phyloP scores from a whole-genome alignment of 2,113 vertebrate species.

The Meriones unguiculatus region DNA sequence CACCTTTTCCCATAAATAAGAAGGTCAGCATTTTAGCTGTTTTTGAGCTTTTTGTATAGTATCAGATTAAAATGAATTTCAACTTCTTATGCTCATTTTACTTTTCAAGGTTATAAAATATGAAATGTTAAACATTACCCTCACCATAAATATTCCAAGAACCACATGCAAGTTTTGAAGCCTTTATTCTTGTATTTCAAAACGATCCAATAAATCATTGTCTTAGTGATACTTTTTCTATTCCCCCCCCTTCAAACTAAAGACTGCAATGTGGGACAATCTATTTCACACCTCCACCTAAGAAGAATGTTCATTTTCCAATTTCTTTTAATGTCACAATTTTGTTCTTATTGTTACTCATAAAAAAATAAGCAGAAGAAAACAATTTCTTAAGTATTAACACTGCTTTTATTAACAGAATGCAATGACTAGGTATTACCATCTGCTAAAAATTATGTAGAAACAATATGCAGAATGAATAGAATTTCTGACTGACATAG shows the following conservation, averaged over 20 bases:
- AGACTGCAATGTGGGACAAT: neutral
- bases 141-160: conserved; percentile 48
- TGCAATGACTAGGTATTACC: neutral
- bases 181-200: conserved; percentile 68
- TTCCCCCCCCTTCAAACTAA: neutral
- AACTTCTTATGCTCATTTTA: conserved; percentile 70
- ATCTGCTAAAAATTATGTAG: conserved; percentile 43
- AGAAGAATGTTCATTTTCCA: neutral
- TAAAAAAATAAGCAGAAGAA: neutral
- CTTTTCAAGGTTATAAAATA: conserved; percentile 69
- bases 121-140: conserved; percentile 40
- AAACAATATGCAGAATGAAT: neutral
- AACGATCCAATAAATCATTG: conserved; percentile 25
- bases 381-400: conserved; percentile 38
- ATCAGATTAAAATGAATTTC: conserved; percentile 63
- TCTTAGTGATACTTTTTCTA: conserved; percentile 21
- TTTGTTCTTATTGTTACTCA: neutral
- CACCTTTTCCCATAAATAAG: neutral
- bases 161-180: conserved; percentile 53
- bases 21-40: conserved; percentile 60
- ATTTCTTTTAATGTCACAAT: conserved; percentile 35
- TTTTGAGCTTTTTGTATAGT: conserved; percentile 61
- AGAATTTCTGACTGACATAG: neutral
- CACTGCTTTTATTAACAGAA: conserved; percentile 48
- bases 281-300: conserved; percentile 10